Evolutionary conservation across 2,113 vertebrate genomes (phyloP).

Genomic region (Galemys pyrenaicus): DNA sequence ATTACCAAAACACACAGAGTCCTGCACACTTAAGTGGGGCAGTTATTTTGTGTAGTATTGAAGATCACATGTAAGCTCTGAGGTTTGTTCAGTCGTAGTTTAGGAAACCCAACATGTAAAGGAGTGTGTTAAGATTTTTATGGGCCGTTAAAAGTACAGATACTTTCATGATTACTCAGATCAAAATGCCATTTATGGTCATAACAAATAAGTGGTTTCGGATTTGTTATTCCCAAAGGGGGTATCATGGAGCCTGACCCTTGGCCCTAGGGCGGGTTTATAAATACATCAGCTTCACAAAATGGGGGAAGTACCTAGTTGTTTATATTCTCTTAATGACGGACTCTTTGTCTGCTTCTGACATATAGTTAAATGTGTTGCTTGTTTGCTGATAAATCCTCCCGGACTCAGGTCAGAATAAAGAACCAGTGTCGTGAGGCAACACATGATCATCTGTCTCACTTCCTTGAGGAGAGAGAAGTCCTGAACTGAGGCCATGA

Average conservation of each 20-base stretch:
- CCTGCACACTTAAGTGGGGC: not conserved
- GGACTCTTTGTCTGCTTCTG: constrained; percentile 64
- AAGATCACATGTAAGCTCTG: constrained; percentile 43
- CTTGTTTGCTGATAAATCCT: constrained; percentile 64
- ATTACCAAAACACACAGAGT: constrained; percentile 16
- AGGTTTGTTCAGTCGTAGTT: constrained; percentile 12
- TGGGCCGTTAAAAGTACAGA: constrained; percentile 38
- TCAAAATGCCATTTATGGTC: constrained; percentile 52
- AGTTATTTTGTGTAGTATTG: constrained; percentile 38
- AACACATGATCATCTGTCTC: constrained; percentile 60
- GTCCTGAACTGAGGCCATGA: not conserved
- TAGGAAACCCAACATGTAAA: constrained; percentile 12
- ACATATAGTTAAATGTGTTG: constrained; percentile 61
- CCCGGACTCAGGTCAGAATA: constrained; percentile 58
- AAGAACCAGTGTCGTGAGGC: constrained; percentile 50
- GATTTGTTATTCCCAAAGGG: constrained; percentile 48
- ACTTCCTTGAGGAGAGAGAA: constrained; percentile 70
- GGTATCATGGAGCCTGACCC: constrained; percentile 47
- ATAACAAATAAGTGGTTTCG: constrained; percentile 57
- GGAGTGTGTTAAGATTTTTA: constrained; percentile 47
- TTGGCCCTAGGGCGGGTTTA: constrained; percentile 66
- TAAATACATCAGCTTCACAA: constrained; percentile 63
- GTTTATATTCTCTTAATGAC: constrained; percentile 69
- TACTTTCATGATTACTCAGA: constrained; percentile 52
- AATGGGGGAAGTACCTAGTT: constrained; percentile 60